Base-by-base conservation (phyloP, 2,797 vertebrate species). In the Arrhamphus sclerolepis region DNA sequence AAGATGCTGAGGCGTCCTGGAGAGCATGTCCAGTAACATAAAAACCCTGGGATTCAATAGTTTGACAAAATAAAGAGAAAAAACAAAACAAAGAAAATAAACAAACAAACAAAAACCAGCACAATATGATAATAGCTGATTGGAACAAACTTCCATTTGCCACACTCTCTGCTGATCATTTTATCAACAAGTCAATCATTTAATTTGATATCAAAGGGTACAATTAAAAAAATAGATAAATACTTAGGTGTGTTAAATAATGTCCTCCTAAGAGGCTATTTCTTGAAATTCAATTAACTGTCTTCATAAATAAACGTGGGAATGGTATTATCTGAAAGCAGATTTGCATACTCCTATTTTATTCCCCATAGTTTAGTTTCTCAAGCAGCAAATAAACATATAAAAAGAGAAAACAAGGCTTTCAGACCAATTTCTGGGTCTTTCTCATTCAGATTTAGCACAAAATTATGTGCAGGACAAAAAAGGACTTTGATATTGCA, bases 21-120 rank as follows among this genome's bases (percentile, higher is more conserved):
- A 86, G 93, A 95, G 92, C 94, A 91, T 93, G 94, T 96, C 94
- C 95, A 93, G 93, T 90, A 93, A 93, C 93, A 95, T 95, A 91
- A 94, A 95, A 96, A 93, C 93, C 95, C 94, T 93, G 93, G 92
- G 94, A 93, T 95, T 94, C 92, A 94, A 94, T 93, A 94, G 92
- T 91, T 94, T 85, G 92, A 75, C 54, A 47, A 58, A 79, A 59
- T 65, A 72, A 85, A 85, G 75, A 56, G 52, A 75, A 71, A 82
- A 55, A n/a, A n/a, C n/a, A n/a, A n/a, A n/a, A n/a, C n/a, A n/a
- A n/a, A n/a, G n/a, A n/a, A n/a, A n/a, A n/a, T n/a, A n/a, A n/a
- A n/a, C n/a, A n/a, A n/a, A n/a, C n/a, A n/a, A n/a, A n/a, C n/a
- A n/a, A 41, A 94, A 92, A 26, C 6, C 6, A 26, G 93, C 94